These are phyloP conservation scores for Lepidothrix coronata DNA, from an alignment of 2,113 vertebrate species.

Conservation along the genomic window DNA sequence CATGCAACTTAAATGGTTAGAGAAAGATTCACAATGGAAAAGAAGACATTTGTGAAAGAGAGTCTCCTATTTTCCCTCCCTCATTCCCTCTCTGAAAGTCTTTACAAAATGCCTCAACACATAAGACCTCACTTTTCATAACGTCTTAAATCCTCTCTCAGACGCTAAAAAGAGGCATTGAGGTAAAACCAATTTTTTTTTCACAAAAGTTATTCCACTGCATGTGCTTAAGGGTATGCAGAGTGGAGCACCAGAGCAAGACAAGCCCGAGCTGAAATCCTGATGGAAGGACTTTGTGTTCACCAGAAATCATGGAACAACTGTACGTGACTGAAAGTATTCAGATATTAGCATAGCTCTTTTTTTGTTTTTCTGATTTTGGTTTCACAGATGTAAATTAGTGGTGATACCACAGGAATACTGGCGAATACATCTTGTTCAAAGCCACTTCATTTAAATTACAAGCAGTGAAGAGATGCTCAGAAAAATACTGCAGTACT, in stretches of 20 bases:
- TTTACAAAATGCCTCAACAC: not conserved
- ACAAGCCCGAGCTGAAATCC: not conserved
- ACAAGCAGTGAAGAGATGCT: not conserved
- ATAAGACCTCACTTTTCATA: rapidly evolving
- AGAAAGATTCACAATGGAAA: not conserved
- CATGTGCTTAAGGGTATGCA: not conserved
- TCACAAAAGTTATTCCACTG: not conserved
- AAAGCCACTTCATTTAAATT: not conserved
- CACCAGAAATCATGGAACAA: not conserved
- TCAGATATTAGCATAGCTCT: not conserved
- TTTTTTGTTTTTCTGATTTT: not conserved
- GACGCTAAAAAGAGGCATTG: not conserved
- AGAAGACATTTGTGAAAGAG: not conserved
- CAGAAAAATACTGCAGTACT: not conserved
- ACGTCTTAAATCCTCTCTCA: not conserved
- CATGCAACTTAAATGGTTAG: not conserved
- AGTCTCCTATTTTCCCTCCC: not conserved
- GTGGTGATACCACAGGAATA: not conserved
- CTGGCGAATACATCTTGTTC: not conserved
- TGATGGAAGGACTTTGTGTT: not conserved
- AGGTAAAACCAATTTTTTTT: not conserved
- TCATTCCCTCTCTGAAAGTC: not conserved
- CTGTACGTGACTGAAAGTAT: not conserved
- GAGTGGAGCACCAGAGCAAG: not conserved
- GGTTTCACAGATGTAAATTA: not conserved